Evolutionary conservation across 2,888 invertebrate genomes (phyloP).

Genomic region (Brachyptera putata): DNA sequence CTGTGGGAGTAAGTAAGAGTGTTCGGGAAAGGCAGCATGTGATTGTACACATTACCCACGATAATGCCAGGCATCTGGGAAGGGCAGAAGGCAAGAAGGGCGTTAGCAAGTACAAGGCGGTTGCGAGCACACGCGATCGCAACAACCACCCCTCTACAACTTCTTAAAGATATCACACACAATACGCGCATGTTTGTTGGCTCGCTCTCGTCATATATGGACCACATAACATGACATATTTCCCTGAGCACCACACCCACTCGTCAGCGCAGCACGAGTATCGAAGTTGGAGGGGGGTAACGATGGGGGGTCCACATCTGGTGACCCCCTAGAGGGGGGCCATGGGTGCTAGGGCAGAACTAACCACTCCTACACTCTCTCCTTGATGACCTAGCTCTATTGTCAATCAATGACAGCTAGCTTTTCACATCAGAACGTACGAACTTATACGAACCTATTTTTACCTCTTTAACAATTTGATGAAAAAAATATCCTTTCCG

Average conservation of each 20-base stretch:
- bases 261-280: constrained; percentile 13
- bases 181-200: background rate
- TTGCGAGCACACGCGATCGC: background rate
- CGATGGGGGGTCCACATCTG: constrained; percentile 14
- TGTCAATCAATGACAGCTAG: constrained; percentile 1
- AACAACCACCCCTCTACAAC: background rate
- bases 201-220: too few relatives aligned
- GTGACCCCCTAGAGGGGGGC: constrained; percentile 6
- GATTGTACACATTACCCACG: too few relatives aligned
- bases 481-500: constrained; percentile 5
- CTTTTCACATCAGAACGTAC: background rate
- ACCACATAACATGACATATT: too few relatives aligned
- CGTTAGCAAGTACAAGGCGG: too few relatives aligned
- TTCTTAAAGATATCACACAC: background rate
- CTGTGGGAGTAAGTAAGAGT: too few relatives aligned
- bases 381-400: background rate
- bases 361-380: constrained; percentile 16
- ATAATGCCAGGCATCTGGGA: too few relatives aligned
- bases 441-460: constrained; percentile 12
- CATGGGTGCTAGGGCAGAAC: constrained; percentile 11
- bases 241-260: constrained; percentile 14
- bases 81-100: background rate
- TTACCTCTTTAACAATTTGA: constrained; percentile 15
- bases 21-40: too few relatives aligned
- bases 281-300: too few relatives aligned